Conservation (phyloP, 2,797 vertebrate species). For the Anguilla obscura region DNA sequence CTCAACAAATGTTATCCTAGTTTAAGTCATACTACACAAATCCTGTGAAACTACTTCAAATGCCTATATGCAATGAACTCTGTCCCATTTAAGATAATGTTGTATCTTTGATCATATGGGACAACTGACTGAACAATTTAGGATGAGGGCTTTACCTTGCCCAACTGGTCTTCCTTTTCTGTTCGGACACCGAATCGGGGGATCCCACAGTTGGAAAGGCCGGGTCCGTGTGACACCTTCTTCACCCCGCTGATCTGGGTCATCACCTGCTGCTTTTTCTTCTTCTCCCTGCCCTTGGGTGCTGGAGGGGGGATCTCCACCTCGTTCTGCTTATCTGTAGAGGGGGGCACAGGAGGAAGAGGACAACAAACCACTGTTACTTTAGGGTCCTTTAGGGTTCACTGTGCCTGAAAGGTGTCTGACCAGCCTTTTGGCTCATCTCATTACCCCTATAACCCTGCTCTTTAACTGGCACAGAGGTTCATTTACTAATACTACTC, state of each 20-base stretch:
- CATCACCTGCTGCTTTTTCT: conserved; percentile 88
- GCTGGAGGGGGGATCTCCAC: conserved; percentile 93
- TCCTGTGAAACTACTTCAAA: not conserved
- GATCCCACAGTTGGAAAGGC: conserved; percentile 80
- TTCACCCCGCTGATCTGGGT: conserved; percentile 94
- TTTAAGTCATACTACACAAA: not conserved
- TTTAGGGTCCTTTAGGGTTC: conserved; percentile 2
- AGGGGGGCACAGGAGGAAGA: conserved; percentile 35
- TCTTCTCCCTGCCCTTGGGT: conserved; percentile 90
- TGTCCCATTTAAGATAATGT: not conserved
- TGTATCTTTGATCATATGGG: not conserved
- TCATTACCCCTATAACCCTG: not conserved
- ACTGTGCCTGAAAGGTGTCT: conserved; percentile 3
- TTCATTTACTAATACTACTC: not conserved
- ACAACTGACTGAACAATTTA: not conserved
- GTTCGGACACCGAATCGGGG: conserved; percentile 94
- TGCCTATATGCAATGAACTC: not conserved
- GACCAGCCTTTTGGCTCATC: not conserved
- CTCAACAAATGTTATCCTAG: not conserved
- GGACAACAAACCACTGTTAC: not conserved
- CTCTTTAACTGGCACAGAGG: not conserved
- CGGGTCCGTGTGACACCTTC: conserved; percentile 87
- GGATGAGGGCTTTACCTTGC: conserved; percentile 73
- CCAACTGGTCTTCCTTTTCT: conserved; percentile 90
- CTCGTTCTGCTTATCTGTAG: conserved; percentile 94